Conservation (phyloP, 2,113 vertebrate genomes). For the Mesitornis unicolor region DNA sequence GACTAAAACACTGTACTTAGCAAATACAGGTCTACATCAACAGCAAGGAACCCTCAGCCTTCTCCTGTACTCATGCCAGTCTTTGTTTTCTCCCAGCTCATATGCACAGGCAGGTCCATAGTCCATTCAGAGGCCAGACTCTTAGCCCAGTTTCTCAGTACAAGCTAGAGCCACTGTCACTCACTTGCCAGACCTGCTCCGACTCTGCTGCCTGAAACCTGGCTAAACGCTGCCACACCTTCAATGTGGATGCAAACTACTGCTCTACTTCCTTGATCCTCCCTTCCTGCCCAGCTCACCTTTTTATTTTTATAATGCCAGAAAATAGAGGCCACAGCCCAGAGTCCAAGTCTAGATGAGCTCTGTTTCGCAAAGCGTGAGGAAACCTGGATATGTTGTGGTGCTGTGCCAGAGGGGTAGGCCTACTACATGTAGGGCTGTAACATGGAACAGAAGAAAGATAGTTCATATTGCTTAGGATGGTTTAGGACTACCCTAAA, state of each 20-base stretch:
- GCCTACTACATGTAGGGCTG: too few relatives aligned
- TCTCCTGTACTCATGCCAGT: background rate
- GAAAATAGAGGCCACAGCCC: background rate
- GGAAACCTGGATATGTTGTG: background rate
- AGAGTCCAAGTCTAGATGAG: background rate
- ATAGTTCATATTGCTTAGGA: background rate
- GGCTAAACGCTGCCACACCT: background rate
- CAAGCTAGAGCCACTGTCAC: background rate
- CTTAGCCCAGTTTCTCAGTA: accelerated
- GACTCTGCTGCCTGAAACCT: background rate
- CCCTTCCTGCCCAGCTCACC: background rate
- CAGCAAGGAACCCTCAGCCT: background rate
- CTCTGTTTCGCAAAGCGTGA: background rate
- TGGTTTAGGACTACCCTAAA: background rate
- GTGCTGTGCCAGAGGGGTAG: background rate
- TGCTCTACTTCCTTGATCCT: background rate
- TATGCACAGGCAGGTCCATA: accelerated
- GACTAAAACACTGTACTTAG: background rate
- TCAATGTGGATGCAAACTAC: background rate
- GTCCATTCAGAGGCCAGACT: too few relatives aligned
- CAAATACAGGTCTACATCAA: background rate
- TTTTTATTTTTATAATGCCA: background rate
- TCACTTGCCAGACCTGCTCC: background rate
- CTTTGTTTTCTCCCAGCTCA: background rate
- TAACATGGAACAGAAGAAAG: background rate